A percentile compares a stretch with the other conserved stretches of the same genome.
Evolutionary conservation across 2,797 vertebrate species (phyloP).

Genomic region (Setipinna tenuifilis): DNA sequence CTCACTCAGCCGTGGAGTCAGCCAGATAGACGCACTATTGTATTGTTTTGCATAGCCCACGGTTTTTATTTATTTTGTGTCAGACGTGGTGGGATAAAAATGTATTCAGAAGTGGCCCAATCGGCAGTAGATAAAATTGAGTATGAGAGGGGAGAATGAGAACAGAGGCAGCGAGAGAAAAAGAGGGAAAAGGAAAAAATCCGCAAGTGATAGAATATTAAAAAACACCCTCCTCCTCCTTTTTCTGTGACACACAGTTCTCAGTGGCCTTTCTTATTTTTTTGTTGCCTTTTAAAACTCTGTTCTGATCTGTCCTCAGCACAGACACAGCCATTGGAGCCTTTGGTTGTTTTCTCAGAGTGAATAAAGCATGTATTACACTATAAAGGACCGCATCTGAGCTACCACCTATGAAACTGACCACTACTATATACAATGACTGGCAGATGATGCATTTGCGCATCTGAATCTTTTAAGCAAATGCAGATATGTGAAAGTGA

Average conservation of each 20-base stretch:
- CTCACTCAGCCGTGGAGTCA: constrained; percentile 53
- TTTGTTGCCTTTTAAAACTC: constrained; percentile 39
- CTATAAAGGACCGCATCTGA: background rate
- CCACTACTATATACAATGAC: background rate
- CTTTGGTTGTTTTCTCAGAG: background rate
- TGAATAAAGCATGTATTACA: background rate
- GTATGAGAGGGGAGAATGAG: constrained; percentile 58
- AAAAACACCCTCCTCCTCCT: constrained; percentile 34
- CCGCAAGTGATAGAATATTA: constrained; percentile 71
- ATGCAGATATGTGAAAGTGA: background rate
- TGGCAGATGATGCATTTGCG: background rate
- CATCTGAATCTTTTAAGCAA: background rate
- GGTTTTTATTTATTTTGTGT: constrained; percentile 66
- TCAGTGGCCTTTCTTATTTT: constrained; percentile 52
- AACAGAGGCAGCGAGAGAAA: constrained; percentile 12
- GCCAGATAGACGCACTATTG: constrained; percentile 49
- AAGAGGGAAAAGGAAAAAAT: constrained; percentile 41
- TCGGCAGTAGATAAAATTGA: constrained; percentile 65
- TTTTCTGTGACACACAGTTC: constrained; percentile 12
- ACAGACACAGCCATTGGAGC: background rate
- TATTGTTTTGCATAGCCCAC: constrained; percentile 56
- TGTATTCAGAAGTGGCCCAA: constrained; percentile 61
- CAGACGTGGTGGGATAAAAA: constrained; percentile 59
- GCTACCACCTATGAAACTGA: background rate
- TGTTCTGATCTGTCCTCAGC: background rate